These are phyloP conservation scores for Hyposoter didymator DNA, from an alignment of 2,888 invertebrate species.

Conservation along the genomic window DNA sequence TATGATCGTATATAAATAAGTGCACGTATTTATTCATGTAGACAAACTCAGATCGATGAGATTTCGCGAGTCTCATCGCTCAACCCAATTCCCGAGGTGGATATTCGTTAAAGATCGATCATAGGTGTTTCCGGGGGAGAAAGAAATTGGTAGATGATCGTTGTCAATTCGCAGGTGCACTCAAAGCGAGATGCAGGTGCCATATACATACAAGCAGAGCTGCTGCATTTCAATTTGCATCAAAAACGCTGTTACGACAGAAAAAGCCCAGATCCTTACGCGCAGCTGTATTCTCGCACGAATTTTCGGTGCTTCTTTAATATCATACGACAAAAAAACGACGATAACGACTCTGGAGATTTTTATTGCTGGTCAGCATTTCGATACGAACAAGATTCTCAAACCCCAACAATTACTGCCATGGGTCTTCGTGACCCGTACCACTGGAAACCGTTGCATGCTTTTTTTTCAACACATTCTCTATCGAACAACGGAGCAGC, in stretches of 20 bases:
- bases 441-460: too few species aligned
- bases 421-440: neutral
- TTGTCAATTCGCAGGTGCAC: constrained; percentile 65
- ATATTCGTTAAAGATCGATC: constrained; percentile 42
- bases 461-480: neutral
- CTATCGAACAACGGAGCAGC: too few species aligned
- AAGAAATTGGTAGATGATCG: constrained; percentile 43
- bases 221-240: constrained; percentile 14
- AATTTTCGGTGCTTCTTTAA: constrained; percentile 9
- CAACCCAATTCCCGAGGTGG: constrained; percentile 23
- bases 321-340: neutral
- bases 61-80: constrained; percentile 20
- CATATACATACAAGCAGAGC: neutral
- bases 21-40: neutral
- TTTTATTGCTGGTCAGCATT: neutral
- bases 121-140: constrained; percentile 33
- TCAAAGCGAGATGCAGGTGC: constrained; percentile 52
- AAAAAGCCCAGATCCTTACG: constrained; percentile 47
- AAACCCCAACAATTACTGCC: neutral
- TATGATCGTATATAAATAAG: constrained; percentile 16
- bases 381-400: neutral
- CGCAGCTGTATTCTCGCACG: constrained; percentile 57
- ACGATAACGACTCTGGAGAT: neutral
- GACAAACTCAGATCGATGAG: constrained; percentile 8
- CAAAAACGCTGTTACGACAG: neutral